These are phyloP conservation scores for Himalopsyche tibetana DNA, from an alignment of 2,888 invertebrate species.

Conservation along the genomic window DNA sequence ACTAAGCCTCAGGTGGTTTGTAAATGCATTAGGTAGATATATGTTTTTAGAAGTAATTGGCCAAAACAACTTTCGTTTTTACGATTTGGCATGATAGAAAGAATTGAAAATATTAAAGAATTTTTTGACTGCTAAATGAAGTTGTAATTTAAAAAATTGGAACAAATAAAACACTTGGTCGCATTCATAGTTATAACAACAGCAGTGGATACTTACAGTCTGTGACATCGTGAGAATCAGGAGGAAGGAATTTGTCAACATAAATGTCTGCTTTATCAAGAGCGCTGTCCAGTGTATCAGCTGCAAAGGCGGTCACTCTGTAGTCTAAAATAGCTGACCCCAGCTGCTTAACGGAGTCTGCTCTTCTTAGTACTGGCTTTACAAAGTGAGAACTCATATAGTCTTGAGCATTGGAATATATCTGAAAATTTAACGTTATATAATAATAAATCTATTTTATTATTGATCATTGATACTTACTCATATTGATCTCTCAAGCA, in stretches of 20 bases:
- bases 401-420: slow-evolving; percentile 87
- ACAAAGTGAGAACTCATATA: slow-evolving; percentile 82
- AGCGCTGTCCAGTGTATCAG: slow-evolving; percentile 85
- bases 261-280: slow-evolving; percentile 87
- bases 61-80: too few species aligned
- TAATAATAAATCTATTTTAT: background rate
- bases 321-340: slow-evolving; percentile 83
- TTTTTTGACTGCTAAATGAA: too few species aligned
- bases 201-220: slow-evolving; percentile 77
- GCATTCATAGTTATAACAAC: background rate
- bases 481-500: too few species aligned
- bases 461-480: background rate
- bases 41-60: too few species aligned
- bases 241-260: slow-evolving; percentile 88
- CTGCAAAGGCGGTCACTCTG: slow-evolving; percentile 84
- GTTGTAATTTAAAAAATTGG: too few species aligned
- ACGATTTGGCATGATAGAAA: too few species aligned
- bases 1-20: too few species aligned
- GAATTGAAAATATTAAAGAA: too few species aligned
- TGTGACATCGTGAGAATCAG: slow-evolving; percentile 80
- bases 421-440: slow-evolving; percentile 73
- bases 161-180: too few species aligned
- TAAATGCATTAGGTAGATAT: too few species aligned
- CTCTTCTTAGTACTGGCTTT: slow-evolving; percentile 84
- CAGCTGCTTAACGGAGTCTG: slow-evolving; percentile 89